Evolutionary conservation across 2,888 invertebrate genomes (phyloP), one percentile per base, ranked within the genome.

Genomic region (Cheilosia variabilis): DNA sequence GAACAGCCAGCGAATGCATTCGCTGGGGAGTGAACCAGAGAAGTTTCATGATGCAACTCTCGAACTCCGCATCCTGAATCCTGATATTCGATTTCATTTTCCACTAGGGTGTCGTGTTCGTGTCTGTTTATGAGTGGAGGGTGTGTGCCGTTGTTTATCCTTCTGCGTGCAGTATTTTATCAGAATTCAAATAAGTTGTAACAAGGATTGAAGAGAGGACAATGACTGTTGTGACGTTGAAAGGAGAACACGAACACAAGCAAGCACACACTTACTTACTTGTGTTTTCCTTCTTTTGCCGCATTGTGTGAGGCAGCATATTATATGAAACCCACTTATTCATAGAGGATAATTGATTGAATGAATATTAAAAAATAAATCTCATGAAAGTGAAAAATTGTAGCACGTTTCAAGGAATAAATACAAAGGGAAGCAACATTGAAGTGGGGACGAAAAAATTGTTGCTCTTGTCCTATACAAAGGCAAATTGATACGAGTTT

Each of bases 321-420:
- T 47, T 58, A 53, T 47, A 57, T 60, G 55, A 73, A 79, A 73
- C 68, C 73, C 50, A 75, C 69, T 83, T 62, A 43, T 71, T 71
- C 82, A 82, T 31, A 53, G 7, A 65, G 79, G 83, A 84, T 84
- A 84, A 84, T 84, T 79, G 83, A 84, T 84, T 58, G 83, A 84
- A 73, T 79, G 83, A 78, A 75, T 84, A 63, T 79, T 79, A 79
- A 84, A 84, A 83, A 84, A 65, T 58, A 58, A 53, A 72, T 72
- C 65, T 65, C 53, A 47, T 58, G 53, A 65, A 73, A 65, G 58
- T 69, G 83, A 79, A 84, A 79, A 78, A 84, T 84, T 62, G 41
- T 79, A 79, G 52, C 68, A 79, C 53, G 83, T 58, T 63, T 19
- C 45, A 50, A 68, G 45, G 50, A 50, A 50, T 68, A 63, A 57